A percentile compares a stretch with the other conserved stretches of the same genome.
Evolutionary conservation across 2,113 vertebrate species (phyloP).

Genomic region (Bubalus kerabau): DNA sequence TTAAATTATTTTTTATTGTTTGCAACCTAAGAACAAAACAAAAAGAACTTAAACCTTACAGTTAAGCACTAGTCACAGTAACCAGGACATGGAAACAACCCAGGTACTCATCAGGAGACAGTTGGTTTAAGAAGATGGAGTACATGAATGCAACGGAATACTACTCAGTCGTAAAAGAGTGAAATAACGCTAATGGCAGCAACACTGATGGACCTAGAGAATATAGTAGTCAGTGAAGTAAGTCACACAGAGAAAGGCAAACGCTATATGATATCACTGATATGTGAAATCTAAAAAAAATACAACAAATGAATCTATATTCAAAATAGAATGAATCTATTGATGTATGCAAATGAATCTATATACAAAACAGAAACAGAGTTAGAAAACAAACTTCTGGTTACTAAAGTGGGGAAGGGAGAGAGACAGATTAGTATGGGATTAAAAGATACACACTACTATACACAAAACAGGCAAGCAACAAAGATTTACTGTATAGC

Average conservation of each 20-base stretch:
- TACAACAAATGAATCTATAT: not conserved
- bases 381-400: not conserved
- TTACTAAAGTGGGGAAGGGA: not conserved
- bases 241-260: not conserved
- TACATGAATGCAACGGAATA: not conserved
- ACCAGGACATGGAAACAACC: not conserved
- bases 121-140: not conserved
- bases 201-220: not conserved
- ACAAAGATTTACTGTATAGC: not conserved
- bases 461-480: not conserved
- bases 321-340: not conserved
- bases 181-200: not conserved
- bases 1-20: not conserved
- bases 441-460: not conserved
- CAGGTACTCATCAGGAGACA: not conserved
- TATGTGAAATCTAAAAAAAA: not conserved
- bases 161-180: not conserved
- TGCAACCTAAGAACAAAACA: not conserved
- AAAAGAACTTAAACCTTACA: not conserved
- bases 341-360: not conserved
- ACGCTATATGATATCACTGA: not conserved
- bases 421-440: not conserved
- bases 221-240: not conserved
- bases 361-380: not conserved
- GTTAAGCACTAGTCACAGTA: not conserved